phyloP scores from a whole-genome alignment of 2,797 vertebrate genomes.

The Onychomys torridus region DNA sequence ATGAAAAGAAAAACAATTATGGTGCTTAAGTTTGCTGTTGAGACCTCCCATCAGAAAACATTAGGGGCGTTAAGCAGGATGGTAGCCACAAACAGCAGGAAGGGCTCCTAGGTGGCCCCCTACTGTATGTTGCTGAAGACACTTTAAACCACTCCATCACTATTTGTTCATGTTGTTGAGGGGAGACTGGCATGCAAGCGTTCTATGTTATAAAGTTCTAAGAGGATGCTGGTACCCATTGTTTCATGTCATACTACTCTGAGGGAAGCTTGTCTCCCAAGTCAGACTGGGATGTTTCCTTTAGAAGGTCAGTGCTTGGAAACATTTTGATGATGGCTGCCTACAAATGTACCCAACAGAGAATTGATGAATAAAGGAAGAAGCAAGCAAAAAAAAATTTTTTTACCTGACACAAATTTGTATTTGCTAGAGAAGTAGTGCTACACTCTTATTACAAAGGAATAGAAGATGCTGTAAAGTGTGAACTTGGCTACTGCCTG shows the following conservation, averaged over 20 bases:
- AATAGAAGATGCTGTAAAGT: not conserved
- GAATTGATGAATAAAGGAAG: not conserved
- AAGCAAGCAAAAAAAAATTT: not conserved
- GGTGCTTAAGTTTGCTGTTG: not conserved
- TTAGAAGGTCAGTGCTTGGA: not conserved
- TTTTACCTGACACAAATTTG: not conserved
- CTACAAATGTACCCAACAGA: not conserved
- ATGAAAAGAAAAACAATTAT: slow-evolving; percentile 4
- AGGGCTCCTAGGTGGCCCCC: not conserved
- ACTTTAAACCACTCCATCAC: not conserved
- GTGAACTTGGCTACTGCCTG: not conserved
- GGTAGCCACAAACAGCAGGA: not conserved
- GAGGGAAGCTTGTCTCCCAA: not conserved
- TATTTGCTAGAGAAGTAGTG: not conserved
- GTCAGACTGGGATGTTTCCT: accelerated
- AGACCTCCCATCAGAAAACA: not conserved
- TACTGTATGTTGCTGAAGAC: not conserved
- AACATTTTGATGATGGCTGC: not conserved
- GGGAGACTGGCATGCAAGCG: not conserved
- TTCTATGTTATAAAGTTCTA: not conserved
- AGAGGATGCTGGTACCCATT: not conserved
- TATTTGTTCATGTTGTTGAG: not conserved
- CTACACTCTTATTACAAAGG: not conserved
- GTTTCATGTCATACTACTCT: accelerated
- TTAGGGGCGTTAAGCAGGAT: not conserved